Conservation (phyloP, 53 echinoderm and acorn worm genomes). For the Echinometra lucunter region DNA sequence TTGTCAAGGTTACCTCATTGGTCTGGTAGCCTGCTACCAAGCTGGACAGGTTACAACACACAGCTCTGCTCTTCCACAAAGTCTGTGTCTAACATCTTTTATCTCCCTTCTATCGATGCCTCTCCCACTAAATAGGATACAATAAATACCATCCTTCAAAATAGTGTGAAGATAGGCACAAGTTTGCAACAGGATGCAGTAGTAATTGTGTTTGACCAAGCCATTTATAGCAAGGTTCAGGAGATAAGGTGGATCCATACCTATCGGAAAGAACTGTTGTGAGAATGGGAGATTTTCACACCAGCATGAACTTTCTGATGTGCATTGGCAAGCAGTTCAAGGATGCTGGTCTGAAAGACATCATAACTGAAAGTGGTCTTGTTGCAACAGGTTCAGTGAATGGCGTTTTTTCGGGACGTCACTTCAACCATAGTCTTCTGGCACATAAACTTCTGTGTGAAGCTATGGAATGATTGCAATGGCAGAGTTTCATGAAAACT, state of each 20-base stretch:
- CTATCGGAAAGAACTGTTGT: too few species aligned
- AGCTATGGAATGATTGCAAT: neutral
- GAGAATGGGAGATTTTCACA: slow-evolving; percentile 20
- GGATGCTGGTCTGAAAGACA: neutral
- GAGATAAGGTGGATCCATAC: too few species aligned
- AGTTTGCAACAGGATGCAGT: too few species aligned
- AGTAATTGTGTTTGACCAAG: too few species aligned
- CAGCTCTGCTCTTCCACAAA: neutral
- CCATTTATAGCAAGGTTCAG: too few species aligned
- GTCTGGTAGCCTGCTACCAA: neutral
- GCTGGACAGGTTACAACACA: slow-evolving; percentile 51
- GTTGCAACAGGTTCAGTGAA: slow-evolving; percentile 68
- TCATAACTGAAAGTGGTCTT: slow-evolving; percentile 45
- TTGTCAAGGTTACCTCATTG: neutral
- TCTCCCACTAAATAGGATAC: too few species aligned
- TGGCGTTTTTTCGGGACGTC: slow-evolving; percentile 68
- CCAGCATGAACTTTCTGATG: slow-evolving; percentile 30
- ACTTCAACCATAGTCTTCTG: slow-evolving; percentile 56
- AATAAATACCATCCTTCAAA: too few species aligned
- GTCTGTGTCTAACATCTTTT: neutral
- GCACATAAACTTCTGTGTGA: neutral
- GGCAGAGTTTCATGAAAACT: neutral
- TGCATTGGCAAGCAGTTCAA: slow-evolving; percentile 28
- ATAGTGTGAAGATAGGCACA: too few species aligned
- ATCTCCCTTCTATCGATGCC: slow-evolving; percentile 4